Percentiles rank a stretch among this genome's conserved stretches.
phyloP scores from a whole-genome alignment of 2,797 vertebrate species.

The Linurgus olivaceus region DNA sequence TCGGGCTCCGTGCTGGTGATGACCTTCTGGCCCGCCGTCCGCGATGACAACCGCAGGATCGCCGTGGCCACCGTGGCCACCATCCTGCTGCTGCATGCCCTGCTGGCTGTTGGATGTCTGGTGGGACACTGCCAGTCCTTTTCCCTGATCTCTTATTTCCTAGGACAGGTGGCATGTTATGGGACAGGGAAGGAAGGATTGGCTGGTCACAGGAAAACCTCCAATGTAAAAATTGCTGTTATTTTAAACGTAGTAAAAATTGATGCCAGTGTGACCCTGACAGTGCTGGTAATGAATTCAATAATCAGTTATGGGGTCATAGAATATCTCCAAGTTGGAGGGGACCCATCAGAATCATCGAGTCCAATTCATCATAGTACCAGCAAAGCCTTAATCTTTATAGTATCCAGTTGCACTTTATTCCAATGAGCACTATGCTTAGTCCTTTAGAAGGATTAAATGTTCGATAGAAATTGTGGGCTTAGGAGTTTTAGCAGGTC shows the following conservation, averaged over 20 bases:
- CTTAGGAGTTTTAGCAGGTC: neutral
- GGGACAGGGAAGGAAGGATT: neutral
- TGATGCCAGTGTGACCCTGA: neutral
- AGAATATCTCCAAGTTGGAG: neutral
- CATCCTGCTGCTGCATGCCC: conserved; percentile 84
- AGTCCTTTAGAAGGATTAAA: neutral
- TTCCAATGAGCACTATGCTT: neutral
- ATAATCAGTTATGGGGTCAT: fast-evolving
- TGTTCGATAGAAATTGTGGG: neutral
- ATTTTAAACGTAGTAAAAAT: neutral
- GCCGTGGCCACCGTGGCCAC: conserved; percentile 78
- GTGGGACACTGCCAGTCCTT: conserved; percentile 68
- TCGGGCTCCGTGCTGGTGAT: conserved; percentile 90
- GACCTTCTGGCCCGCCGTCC: conserved; percentile 94
- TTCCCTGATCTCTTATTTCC: too few species aligned
- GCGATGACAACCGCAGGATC: conserved; percentile 87
- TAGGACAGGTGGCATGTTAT: fast-evolving
- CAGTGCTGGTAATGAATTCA: neutral
- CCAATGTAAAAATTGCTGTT: neutral
- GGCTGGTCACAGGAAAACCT: neutral
- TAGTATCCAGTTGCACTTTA: neutral
- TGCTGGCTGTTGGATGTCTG: conserved; percentile 92
- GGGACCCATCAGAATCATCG: neutral
- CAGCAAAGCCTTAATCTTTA: neutral
- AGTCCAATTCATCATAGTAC: neutral